Base-by-base conservation (phyloP, 1,140 invertebrate genomes). In the Gonatopus flavifemur region DNA sequence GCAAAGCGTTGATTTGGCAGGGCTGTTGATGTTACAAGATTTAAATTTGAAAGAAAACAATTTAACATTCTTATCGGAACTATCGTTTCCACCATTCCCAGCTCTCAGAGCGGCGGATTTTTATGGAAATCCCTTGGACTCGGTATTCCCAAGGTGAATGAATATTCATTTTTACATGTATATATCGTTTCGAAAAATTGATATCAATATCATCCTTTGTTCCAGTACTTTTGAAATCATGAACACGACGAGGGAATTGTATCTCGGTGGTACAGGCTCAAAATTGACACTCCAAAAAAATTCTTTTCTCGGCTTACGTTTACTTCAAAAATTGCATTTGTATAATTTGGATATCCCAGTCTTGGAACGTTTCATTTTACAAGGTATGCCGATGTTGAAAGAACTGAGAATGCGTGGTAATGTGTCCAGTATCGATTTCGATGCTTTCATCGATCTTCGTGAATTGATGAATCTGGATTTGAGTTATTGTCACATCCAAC, bases 21-120 rank as follows among this genome's bases (percentile, higher is more conserved):
- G 86, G 8, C 66, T 89, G 18, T 61, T 87, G 16, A 71, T 85
- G 49, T 67, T 89, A 18, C 81, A 87, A 69, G 78, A 79, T 52
- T 69, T 88, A 6, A 84, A 88, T 69, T 63, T 89, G 15, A 82
- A 81, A 28, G 69, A 81, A 41, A 89, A 89, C 61, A 83, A 83
- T 52, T 76, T 89, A 38, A 83, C 82, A 2, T 82, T 86, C 52
- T 63, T 89, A 15, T 88, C 86, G 9, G 86, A 88, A 63, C 64
- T 85, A 2, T 86, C 86, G 16, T 82, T 89, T 48, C 86, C 86
- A 5, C 86, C 86, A 2, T 82, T 89, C 60, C 86, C 86, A 3
- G 80, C 82, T 48, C 61, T 89, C 10, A 67, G 77, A 52, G 63
- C 71, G 5, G 79, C 84, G 1, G 82, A 88, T 67, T 82, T 89